phyloP scores from a whole-genome alignment of 2,888 invertebrate species.

The Polia nebulosa region DNA sequence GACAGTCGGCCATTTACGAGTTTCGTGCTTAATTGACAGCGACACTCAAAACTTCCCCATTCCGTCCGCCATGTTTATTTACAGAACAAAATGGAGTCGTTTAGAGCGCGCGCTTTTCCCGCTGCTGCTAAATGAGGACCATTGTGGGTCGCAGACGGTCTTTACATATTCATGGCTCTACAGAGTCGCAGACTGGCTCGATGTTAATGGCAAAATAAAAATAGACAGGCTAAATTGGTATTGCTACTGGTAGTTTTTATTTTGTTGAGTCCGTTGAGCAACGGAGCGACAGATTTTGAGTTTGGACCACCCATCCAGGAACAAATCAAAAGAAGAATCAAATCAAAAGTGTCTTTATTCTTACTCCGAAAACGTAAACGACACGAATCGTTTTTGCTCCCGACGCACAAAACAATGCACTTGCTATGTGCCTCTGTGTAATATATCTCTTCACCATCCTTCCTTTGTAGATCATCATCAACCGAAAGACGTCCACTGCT shows the following conservation, averaged over 20 bases:
- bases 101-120: conserved; percentile 28
- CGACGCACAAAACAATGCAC: not conserved
- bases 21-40: conserved; percentile 25
- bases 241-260: not conserved
- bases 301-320: too few relatives aligned
- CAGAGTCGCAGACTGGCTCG: not conserved
- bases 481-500: too few relatives aligned
- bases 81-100: conserved; percentile 38
- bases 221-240: not conserved
- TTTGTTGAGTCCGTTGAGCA: not conserved
- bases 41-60: conserved; percentile 1
- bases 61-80: conserved; percentile 39
- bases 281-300: not conserved
- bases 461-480: too few relatives aligned
- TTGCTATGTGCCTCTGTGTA: too few relatives aligned
- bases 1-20: not conserved
- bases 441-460: not conserved
- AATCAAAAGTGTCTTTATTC: too few relatives aligned
- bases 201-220: conserved; percentile 14
- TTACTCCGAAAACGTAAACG: too few relatives aligned
- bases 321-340: too few relatives aligned
- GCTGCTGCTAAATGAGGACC: conserved; percentile 36
- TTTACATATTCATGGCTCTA: conserved; percentile 45
- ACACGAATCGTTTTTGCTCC: not conserved
- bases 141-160: conserved; percentile 46